Evolutionary conservation across 2,797 vertebrate species (phyloP).

Genomic region (Anabacerthia variegaticeps): DNA sequence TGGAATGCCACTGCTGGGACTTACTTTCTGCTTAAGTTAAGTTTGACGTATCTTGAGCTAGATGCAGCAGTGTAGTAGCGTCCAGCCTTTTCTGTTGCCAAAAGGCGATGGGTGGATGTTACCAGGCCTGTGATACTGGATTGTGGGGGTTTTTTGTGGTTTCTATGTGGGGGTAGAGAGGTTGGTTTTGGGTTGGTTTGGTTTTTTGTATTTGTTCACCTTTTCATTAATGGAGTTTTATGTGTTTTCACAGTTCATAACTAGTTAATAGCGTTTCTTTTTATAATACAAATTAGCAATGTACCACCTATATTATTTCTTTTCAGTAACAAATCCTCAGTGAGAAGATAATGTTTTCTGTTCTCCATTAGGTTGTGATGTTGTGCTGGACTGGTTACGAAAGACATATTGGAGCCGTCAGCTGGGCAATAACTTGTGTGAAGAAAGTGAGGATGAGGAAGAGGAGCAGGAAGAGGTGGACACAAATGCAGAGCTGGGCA

Average conservation of each 20-base stretch:
- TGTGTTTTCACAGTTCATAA: background rate
- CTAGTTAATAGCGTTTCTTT: background rate
- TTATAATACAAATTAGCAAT: background rate
- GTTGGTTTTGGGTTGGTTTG: background rate
- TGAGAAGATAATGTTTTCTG: background rate
- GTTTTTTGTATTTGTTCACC: rapidly evolving
- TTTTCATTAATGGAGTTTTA: background rate
- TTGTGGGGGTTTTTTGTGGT: rapidly evolving
- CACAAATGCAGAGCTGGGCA: background rate
- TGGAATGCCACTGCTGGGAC: background rate
- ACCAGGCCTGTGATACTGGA: background rate
- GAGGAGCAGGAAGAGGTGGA: constrained; percentile 26
- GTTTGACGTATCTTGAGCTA: background rate
- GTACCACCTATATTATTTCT: background rate
- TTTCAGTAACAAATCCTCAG: background rate
- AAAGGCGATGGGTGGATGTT: background rate
- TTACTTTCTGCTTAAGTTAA: background rate
- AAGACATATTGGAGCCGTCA: constrained; percentile 93
- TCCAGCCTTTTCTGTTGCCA: background rate
- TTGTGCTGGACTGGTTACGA: constrained; percentile 91
- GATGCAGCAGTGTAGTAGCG: background rate
- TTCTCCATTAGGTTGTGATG: constrained; percentile 79
- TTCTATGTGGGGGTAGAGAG: background rate
- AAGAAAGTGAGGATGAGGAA: constrained; percentile 30
- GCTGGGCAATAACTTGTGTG: constrained; percentile 80